phyloP scores from a whole-genome alignment of 2,888 invertebrate species.

The Drosophila koepferae region DNA sequence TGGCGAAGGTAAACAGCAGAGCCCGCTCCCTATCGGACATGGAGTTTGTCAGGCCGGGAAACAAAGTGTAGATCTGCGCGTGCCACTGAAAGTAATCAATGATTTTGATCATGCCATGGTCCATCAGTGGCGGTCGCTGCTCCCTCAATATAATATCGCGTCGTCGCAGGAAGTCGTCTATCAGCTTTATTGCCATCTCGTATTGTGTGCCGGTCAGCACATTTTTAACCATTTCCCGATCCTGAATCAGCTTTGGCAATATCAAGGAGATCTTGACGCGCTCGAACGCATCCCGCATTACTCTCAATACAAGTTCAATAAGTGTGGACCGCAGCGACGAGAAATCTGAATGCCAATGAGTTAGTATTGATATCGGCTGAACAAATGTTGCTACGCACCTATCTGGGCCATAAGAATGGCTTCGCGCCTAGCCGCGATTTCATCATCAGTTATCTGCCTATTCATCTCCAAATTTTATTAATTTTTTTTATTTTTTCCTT shows the following conservation, averaged over 20 bases:
- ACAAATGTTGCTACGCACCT: slow-evolving; percentile 8
- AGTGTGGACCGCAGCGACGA: slow-evolving; percentile 33
- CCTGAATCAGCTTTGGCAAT: slow-evolving; percentile 53
- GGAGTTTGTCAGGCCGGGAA: slow-evolving; percentile 22
- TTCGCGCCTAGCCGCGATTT: not conserved
- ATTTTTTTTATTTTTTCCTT: not conserved
- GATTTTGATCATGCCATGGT: slow-evolving; percentile 56
- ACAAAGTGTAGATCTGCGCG: slow-evolving; percentile 35
- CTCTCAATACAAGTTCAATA: slow-evolving; percentile 40
- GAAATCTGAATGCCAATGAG: slow-evolving; percentile 43
- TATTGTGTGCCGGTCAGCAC: slow-evolving; percentile 39
- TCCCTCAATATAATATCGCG: slow-evolving; percentile 45
- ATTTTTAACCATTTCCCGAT: slow-evolving; percentile 10
- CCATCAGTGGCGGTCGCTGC: slow-evolving; percentile 46
- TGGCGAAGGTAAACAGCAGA: slow-evolving; percentile 46
- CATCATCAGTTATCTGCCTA: not conserved
- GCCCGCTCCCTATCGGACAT: slow-evolving; percentile 37
- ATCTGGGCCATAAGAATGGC: slow-evolving; percentile 9
- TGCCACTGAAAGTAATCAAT: slow-evolving; percentile 65
- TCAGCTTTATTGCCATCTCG: slow-evolving; percentile 35
- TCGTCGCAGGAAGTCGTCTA: slow-evolving; percentile 47
- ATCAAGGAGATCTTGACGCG: slow-evolving; percentile 62
- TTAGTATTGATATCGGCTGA: not conserved
- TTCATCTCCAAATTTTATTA: slow-evolving; percentile 11
- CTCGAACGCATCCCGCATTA: slow-evolving; percentile 44